Evolutionary conservation across 2,888 invertebrate species (phyloP), one percentile per base, ranked within the genome.

Genomic region (Drosophila setosimentum): DNA sequence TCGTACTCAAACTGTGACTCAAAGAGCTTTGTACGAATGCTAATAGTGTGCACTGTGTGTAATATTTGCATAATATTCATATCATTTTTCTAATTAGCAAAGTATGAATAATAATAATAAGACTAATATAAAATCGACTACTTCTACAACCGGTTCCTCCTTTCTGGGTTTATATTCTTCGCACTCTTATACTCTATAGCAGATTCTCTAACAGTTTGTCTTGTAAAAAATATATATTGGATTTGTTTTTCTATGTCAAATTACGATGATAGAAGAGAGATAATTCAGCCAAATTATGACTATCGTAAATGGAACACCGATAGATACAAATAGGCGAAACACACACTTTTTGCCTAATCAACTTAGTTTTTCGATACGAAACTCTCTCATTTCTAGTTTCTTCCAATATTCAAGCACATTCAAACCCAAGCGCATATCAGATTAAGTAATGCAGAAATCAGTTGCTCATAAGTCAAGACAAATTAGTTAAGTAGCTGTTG

Each of bases 401-500:
- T 0, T 6, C 11, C 42, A 42, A 49, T 21, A 27, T 27, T 27
- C 27, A 29, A 50, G 7, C 29, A n/a, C 7, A 3, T 30, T 50
- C 7, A 29, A 37, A 1, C 10, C 29, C 13, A 1, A 2, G 7
- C 24, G 10, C 66, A 66, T n/a, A 55, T 74, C 42, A n/a, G 16
- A 68, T 74, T 27, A 58, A 58, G 42, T 49, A 58, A 53, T 61
- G 53, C 53, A 32, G 27, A 32, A 32, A 68, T 73, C 68, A 32
- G 30, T 16, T 51, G 49, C 49, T 40, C 67, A 63, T 37, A 33
- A 61, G 60, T 68, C 68, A 67, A 29, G 29, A 27, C 16, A 24
- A n/a, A 57, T 49, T 68, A 68, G 68, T 42, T 40, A 50, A 68
- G 68, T 57, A 68, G 68, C 68, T 35, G 57, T 21, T 24, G 6